Conservation (phyloP, 2,888 invertebrate species). For the Anodontia alba region DNA sequence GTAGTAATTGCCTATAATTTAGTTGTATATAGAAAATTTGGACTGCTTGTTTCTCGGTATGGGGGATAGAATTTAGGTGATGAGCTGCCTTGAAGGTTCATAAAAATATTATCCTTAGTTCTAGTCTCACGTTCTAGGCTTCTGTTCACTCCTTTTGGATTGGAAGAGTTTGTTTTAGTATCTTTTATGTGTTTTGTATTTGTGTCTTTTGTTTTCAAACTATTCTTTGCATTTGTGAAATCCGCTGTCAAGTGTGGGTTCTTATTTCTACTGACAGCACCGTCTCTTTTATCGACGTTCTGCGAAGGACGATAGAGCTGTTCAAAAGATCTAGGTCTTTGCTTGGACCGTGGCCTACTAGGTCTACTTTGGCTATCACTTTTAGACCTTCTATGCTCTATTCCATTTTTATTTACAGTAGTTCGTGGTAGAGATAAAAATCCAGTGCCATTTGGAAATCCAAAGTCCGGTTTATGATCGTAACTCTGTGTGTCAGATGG, state of each 20-base stretch:
- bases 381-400: conserved; percentile 1
- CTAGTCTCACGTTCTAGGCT: neutral
- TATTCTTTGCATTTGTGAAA: neutral
- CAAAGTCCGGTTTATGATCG: neutral
- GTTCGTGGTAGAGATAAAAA: conserved; percentile 3
- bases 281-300: neutral
- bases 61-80: conserved; percentile 8
- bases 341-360: neutral
- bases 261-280: neutral
- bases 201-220: neutral
- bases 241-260: neutral
- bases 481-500: neutral
- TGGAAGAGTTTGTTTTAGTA: neutral
- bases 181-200: neutral
- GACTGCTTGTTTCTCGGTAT: neutral
- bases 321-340: conserved; percentile 9
- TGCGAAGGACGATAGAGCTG: neutral
- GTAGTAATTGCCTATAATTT: conserved; percentile 1
- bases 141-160: neutral
- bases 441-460: neutral
- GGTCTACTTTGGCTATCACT: neutral
- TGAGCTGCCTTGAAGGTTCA: neutral
- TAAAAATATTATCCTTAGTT: neutral
- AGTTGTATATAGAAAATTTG: neutral
- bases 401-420: neutral